Base-by-base conservation (phyloP, 2,797 vertebrate species). In the Cephalopachus bancanus region DNA sequence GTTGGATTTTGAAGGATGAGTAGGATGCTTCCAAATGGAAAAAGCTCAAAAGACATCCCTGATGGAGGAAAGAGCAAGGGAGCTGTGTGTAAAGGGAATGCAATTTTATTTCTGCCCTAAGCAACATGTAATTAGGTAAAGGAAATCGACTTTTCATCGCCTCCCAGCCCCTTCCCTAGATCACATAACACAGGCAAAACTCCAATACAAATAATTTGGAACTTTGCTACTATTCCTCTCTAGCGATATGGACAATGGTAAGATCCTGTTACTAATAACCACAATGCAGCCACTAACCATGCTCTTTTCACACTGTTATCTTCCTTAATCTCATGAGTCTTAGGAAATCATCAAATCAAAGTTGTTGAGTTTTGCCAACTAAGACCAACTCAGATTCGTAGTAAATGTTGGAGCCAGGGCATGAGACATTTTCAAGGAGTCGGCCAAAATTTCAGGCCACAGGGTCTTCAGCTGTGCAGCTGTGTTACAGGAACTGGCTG, bases 41-140 rank as follows among this genome's bases (percentile, higher is more conserved):
- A 67, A 72, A 69, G 64, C n/a, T 33, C 65, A 59, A 51, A 91
- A 11, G 33, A 83, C 83, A 87, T 86, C 24, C 3, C 51, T 44
- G n/a, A 69, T 10, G 65, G 15, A 49, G 4, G 11, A 64, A 7
- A 92, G 10, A 92, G 26, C 33, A 81, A 64, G 94, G 44, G 12
- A 80, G 12, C n/a, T 8, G 22, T 19, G 16, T 67, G 15, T 57
- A 28, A 19, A 83, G 5, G 12, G 28, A 86, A 65, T 12, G 26
- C 12, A 64, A 19, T 44, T 72, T 78, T 79, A 86, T 15, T 51
- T 71, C 60, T 28, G 9, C 14, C n/a, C 64, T 37, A 65, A 72
- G 14, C 20, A 92, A 92, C 94, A 83, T 28, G 16, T 10, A 95
- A 64, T 85, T 78, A 76, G 62, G 37, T 71, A 84, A 93, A 89